Conservation (phyloP, 2,113 vertebrate species). For the Sciurus niger region DNA sequence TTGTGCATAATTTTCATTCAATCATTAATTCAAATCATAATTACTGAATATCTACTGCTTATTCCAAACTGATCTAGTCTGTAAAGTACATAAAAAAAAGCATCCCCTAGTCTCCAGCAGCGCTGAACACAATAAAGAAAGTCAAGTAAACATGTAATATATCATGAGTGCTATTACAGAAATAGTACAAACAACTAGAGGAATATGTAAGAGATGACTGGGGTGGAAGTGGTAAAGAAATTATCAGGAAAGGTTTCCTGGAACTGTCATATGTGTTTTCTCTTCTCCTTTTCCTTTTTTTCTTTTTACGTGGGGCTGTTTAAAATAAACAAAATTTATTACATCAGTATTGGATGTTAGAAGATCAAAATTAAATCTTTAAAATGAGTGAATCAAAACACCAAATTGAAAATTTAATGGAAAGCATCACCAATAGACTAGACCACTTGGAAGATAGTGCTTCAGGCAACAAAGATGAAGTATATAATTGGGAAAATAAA, state of each 20-base stretch:
- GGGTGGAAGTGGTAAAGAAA: neutral
- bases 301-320: neutral
- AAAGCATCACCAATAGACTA: too few relatives aligned
- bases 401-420: too few relatives aligned
- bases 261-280: neutral
- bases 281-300: neutral
- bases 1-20: slow-evolving; percentile 25
- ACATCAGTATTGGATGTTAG: neutral
- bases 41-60: neutral
- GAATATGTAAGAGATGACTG: neutral
- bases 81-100: neutral
- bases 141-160: neutral
- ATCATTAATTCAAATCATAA: neutral
- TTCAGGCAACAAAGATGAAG: too few relatives aligned
- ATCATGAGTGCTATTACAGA: neutral
- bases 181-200: neutral
- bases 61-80: neutral
- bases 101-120: neutral
- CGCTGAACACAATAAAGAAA: slow-evolving; percentile 36
- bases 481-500: too few relatives aligned
- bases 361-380: neutral
- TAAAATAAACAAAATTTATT: neutral
- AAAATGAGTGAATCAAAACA: too few relatives aligned
- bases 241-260: neutral
- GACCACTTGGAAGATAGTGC: too few relatives aligned